These are phyloP conservation scores for Argyrosomus regius DNA, from an alignment of 2,797 vertebrate species.

Conservation along the genomic window DNA sequence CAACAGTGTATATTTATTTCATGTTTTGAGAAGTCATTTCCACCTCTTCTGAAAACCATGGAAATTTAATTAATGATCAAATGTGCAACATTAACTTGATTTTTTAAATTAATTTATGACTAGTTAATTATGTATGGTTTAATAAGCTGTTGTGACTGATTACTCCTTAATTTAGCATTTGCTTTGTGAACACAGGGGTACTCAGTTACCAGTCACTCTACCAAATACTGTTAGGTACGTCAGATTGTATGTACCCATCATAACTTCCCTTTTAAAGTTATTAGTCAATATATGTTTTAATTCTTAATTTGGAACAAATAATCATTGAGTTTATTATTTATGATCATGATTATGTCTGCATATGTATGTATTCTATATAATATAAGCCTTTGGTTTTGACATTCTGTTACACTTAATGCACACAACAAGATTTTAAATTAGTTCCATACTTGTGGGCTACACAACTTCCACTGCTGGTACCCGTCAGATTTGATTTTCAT, in stretches of 20 bases:
- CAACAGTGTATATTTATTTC: no score
- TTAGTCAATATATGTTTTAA: neutral
- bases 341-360: neutral
- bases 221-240: neutral
- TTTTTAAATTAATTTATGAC: neutral
- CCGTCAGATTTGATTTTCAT: constrained; percentile 38
- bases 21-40: constrained; percentile 11
- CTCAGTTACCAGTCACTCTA: neutral
- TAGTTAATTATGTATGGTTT: constrained; percentile 28
- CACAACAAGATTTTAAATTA: neutral
- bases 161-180: constrained; percentile 6
- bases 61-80: neutral
- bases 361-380: constrained; percentile 1
- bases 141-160: constrained; percentile 29
- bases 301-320: neutral
- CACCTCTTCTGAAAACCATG: neutral
- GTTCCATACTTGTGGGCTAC: neutral
- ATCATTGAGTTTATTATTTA: neutral
- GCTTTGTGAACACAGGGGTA: neutral
- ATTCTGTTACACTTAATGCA: neutral
- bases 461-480: neutral
- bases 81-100: constrained; percentile 3
- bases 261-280: neutral
- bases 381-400: neutral
- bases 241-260: neutral